Conservation (phyloP, 2,888 invertebrate genomes). For the Incurvaria masculella region DNA sequence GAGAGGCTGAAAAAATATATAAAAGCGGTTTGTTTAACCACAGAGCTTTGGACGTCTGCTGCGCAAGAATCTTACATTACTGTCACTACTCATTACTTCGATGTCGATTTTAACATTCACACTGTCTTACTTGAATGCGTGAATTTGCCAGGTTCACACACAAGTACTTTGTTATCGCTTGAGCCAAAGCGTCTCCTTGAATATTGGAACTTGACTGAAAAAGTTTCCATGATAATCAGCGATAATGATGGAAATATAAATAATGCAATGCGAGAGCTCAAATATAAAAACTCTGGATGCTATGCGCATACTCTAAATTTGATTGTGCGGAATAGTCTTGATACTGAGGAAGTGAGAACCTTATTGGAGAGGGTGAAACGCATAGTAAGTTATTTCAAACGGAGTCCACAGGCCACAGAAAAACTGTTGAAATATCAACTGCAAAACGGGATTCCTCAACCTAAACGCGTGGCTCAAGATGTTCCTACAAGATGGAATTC, state of each 20-base stretch:
- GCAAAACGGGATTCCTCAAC: conserved; percentile 2
- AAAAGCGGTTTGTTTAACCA: background rate
- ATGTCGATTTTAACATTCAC: background rate
- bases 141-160: background rate
- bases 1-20: background rate
- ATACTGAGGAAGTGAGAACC: background rate
- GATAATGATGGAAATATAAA: background rate
- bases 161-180: background rate
- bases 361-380: background rate
- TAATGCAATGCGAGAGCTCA: background rate
- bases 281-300: conserved; percentile 4
- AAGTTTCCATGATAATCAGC: background rate
- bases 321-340: background rate
- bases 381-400: conserved; percentile 1
- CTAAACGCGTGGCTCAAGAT: conserved; percentile 7
- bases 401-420: background rate
- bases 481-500: conserved; percentile 11
- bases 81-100: background rate
- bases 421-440: conserved; percentile 2
- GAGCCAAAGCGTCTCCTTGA: background rate
- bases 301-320: conserved; percentile 8
- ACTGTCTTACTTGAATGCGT: background rate
- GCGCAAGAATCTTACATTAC: background rate
- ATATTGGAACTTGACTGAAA: background rate
- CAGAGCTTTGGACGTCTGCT: background rate